Base-by-base conservation (phyloP, 1,140 invertebrate species). In the Scaptomyza hsui region DNA sequence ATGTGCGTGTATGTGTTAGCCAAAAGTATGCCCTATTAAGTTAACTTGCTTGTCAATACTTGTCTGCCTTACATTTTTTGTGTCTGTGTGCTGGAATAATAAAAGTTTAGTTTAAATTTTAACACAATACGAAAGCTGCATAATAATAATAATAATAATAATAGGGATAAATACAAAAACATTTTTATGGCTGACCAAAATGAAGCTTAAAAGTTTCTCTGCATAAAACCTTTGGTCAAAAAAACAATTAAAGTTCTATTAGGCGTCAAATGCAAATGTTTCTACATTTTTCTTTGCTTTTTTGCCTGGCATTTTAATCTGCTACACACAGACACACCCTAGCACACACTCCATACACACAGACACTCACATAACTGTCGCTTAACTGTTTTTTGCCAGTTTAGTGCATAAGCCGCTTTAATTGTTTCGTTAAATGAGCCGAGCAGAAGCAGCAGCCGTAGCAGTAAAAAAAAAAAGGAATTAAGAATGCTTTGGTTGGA, bases 231-330 rank as follows among this genome's bases (percentile, higher is more conserved):
- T 78, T 71, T 57, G 69, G 62, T 24, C 32, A n/a, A 57, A 81
- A 29, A 45, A 86, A 81, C 82, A 86, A 86, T 86, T 86, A 86
- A 86, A 86, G 77, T 86, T 88, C 74, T 86, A 88, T 86, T 86
- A 81, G 74, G 82, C 77, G 81, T 57, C 77, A 88, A 86, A 86
- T 88, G 77, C 81, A 88, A 86, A 81, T 85, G 64, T 71, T 51
- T 53, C 13, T 16, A 47, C 47, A 19, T 55, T 59, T 56, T 44
- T 45, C 37, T 52, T 19, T 35, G 29, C 35, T 51, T 48, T 48
- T 48, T 51, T 49, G 10, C 13, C 24, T 29, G 37, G 37, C 26
- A 65, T 47, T 70, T 56, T 56, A 63, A 70, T 16, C 65, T 55
- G 24, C 18, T 29, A 37, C 61, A 52, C 47, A 41, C 13, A 51